Evolutionary conservation across 2,113 vertebrate species (phyloP).

Genomic region (Tautogolabrus adspersus): DNA sequence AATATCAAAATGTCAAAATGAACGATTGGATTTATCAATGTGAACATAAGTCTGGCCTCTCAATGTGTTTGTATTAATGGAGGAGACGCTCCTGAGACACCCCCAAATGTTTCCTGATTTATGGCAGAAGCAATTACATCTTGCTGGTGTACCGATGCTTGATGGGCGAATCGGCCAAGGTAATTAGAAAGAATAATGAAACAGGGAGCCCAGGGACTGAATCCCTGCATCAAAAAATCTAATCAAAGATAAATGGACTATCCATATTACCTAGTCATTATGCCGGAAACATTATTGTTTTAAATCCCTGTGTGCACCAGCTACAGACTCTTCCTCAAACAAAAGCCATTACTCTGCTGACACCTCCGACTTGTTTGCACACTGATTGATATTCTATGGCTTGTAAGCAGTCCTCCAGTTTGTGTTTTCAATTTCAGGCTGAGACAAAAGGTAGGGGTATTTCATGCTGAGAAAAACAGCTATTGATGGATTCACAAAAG

Average conservation of each 20-base stretch:
- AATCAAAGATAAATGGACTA: conserved; percentile 82
- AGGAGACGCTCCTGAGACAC: conserved; percentile 53
- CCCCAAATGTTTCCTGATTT: conserved; percentile 79
- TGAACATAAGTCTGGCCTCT: conserved; percentile 55
- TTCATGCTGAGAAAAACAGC: conserved; percentile 45
- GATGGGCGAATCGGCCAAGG: conserved; percentile 77
- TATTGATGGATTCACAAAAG: conserved; percentile 52
- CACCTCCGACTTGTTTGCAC: conserved; percentile 66
- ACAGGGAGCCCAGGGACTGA: conserved; percentile 72
- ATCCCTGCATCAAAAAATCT: conserved; percentile 79
- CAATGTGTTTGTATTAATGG: conserved; percentile 68
- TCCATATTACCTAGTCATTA: conserved; percentile 76
- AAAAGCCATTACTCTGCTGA: conserved; percentile 69
- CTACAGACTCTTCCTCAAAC: conserved; percentile 63
- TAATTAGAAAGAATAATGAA: conserved; percentile 86
- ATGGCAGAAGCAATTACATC: conserved; percentile 80
- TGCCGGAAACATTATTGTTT: conserved; percentile 77
- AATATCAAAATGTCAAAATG: conserved; percentile 64
- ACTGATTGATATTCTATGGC: conserved; percentile 71
- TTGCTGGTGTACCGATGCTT: conserved; percentile 67
- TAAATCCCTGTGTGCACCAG: conserved; percentile 66
- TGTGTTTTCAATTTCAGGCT: conserved; percentile 62
- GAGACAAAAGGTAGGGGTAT: conserved; percentile 40
- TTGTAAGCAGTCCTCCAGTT: conserved; percentile 52
- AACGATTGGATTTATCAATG: conserved; percentile 63